These are phyloP conservation scores for Aplodontia rufa DNA, from an alignment of 2,113 vertebrate species.

Conservation along the genomic window DNA sequence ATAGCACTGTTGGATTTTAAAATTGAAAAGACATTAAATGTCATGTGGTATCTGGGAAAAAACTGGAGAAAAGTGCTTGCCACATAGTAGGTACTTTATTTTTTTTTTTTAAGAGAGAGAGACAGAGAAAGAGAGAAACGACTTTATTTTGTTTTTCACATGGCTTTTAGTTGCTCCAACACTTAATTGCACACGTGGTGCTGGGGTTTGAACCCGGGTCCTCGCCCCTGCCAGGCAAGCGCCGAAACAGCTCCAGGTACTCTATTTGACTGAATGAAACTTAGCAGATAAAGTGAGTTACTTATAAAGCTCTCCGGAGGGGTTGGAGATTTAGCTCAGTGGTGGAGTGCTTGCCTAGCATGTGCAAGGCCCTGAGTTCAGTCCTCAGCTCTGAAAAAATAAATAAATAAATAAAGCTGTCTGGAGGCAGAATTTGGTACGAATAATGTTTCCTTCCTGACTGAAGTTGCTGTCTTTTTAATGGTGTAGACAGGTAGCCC, in stretches of 20 bases:
- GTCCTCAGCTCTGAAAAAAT: no score
- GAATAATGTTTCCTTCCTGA: neutral
- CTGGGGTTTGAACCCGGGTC: no score
- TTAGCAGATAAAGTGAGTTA: neutral
- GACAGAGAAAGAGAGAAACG: no score
- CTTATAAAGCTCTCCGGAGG: neutral
- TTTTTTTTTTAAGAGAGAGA: no score
- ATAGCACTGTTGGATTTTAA: slow-evolving; percentile 3
- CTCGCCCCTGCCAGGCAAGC: no score
- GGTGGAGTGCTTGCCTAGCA: no score
- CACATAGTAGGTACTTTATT: neutral
- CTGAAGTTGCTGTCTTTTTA: slow-evolving; percentile 18
- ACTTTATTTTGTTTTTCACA: no score
- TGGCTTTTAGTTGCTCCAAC: no score
- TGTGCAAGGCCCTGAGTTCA: no score
- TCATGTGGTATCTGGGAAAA: neutral
- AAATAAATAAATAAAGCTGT: neutral
- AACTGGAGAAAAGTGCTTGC: neutral
- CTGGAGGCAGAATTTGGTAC: neutral
- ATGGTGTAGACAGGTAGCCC: neutral
- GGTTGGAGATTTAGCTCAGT: no score
- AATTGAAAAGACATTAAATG: neutral
- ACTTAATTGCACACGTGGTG: no score
- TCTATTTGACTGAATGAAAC: neutral
- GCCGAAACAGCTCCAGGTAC: no score